Evolutionary conservation across 1,140 invertebrate genomes (phyloP).

Genomic region (Drosophila parabipectinata): DNA sequence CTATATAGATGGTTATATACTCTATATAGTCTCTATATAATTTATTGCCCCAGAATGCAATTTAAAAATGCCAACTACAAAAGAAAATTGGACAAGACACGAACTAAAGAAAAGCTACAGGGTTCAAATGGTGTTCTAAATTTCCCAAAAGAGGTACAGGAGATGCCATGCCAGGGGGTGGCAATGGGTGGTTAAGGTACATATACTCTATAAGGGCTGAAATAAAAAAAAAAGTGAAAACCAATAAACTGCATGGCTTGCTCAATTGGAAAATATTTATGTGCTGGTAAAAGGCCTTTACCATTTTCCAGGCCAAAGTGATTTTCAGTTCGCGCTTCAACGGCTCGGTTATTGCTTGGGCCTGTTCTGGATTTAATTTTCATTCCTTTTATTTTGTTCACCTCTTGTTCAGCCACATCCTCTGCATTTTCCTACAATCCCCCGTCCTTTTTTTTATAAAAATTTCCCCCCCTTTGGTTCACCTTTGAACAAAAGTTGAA

Average conservation of each 20-base stretch:
- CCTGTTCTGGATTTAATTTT: constrained; percentile 1
- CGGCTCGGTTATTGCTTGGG: constrained; percentile 10
- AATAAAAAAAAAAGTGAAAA: constrained; percentile 46
- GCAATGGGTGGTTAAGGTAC: background rate
- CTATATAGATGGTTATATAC: background rate
- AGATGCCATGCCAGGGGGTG: background rate
- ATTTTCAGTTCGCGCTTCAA: constrained; percentile 28
- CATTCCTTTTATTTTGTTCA: background rate
- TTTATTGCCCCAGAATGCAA: constrained; percentile 1
- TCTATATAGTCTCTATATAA: background rate
- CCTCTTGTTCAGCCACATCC: background rate
- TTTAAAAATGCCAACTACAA: background rate
- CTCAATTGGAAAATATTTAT: constrained; percentile 62
- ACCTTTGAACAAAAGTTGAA: constrained; percentile 32
- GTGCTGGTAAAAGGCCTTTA: constrained; percentile 3
- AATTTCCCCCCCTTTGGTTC: constrained; percentile 5
- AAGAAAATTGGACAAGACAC: constrained; percentile 1
- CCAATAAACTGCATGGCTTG: constrained; percentile 71
- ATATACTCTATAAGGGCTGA: background rate
- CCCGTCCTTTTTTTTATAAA: no score
- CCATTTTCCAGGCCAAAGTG: constrained; percentile 14
- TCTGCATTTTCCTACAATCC: background rate
- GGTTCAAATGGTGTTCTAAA: background rate
- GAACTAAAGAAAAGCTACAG: background rate
- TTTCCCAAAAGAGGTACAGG: background rate